Percentiles rank a stretch among this genome's conserved stretches.
Evolutionary conservation across 2,797 vertebrate genomes (phyloP).

Genomic region (Protonibea diacanthus): DNA sequence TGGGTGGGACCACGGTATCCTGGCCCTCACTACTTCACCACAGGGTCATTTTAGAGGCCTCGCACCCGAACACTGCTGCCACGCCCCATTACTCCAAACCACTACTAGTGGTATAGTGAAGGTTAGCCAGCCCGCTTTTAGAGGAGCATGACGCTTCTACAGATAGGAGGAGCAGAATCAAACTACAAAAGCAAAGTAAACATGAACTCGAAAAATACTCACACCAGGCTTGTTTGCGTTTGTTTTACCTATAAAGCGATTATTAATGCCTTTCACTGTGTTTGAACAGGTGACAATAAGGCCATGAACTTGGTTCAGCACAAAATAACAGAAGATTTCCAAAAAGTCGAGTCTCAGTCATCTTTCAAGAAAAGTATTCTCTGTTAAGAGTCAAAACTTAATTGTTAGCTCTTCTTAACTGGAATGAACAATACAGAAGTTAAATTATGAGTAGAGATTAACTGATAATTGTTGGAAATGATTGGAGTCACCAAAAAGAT

Average conservation of each 20-base stretch:
- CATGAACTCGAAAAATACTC: constrained; percentile 4
- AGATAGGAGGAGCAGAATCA: constrained; percentile 26
- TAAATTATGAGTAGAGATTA: background rate
- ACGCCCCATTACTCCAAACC: constrained; percentile 75
- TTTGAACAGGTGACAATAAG: constrained; percentile 10
- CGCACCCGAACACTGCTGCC: constrained; percentile 55
- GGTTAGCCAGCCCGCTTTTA: constrained; percentile 40
- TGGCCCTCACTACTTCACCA: constrained; percentile 57
- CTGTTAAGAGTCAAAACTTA: background rate
- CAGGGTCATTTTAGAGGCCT: constrained; percentile 70
- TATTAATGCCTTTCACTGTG: background rate
- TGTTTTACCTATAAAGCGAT: background rate
- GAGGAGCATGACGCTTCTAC: constrained; percentile 26
- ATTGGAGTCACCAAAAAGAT: background rate
- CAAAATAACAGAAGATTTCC: constrained; percentile 2
- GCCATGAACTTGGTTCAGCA: background rate
- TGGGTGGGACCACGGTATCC: constrained; percentile 65
- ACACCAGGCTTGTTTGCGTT: background rate
- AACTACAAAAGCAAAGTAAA: constrained; percentile 45
- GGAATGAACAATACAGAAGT: background rate
- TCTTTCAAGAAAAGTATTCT: background rate
- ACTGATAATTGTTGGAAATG: background rate
- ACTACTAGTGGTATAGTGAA: constrained; percentile 48
- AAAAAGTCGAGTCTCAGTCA: background rate
- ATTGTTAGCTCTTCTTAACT: background rate